These are phyloP conservation scores for Cottoperca gobio DNA, from an alignment of 2,797 vertebrate genomes.

Conservation along the genomic window DNA sequence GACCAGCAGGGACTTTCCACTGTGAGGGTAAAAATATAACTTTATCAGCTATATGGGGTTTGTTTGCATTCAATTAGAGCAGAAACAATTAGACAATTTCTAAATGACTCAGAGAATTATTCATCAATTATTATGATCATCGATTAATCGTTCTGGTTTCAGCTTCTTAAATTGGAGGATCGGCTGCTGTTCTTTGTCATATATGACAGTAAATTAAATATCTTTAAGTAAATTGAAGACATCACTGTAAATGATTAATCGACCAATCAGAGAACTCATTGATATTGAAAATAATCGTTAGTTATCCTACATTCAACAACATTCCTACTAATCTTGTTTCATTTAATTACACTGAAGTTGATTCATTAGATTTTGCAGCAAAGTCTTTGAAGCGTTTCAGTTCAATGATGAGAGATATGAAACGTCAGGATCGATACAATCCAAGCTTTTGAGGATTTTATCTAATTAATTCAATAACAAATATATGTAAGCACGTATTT, in stretches of 20 bases:
- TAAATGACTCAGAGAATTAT: not conserved
- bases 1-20: conserved; percentile 22
- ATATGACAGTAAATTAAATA: not conserved
- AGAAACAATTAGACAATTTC: too few relatives aligned
- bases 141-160: not conserved
- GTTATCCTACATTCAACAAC: not conserved
- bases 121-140: not conserved
- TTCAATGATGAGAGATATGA: not conserved
- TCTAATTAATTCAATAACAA: too few relatives aligned
- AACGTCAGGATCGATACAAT: not conserved
- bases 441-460: not conserved
- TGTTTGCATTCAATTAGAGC: not conserved
- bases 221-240: too few relatives aligned
- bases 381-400: not conserved
- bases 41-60: not conserved
- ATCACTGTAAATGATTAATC: not conserved
- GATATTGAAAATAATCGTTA: too few relatives aligned
- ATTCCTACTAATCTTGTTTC: not conserved
- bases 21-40: not conserved
- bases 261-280: not conserved
- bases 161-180: not conserved
- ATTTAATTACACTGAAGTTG: not conserved
- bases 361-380: not conserved
- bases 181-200: not conserved
- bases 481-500: too few relatives aligned